phyloP scores from a whole-genome alignment of 1,140 invertebrate species.

The Dryas iulia region DNA sequence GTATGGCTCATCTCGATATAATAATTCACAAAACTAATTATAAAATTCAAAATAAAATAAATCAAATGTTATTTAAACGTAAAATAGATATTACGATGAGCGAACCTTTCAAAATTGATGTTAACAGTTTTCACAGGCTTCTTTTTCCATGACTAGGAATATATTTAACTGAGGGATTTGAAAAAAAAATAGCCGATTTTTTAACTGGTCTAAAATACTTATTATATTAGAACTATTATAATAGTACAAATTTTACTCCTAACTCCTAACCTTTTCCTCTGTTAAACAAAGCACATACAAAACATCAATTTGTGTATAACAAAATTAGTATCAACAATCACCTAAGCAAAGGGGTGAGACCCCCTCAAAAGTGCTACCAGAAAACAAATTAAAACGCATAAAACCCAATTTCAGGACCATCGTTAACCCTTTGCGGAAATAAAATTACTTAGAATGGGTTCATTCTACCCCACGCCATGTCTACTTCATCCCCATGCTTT shows the following conservation, averaged over 20 bases:
- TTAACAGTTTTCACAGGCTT: no score
- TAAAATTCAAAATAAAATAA: no score
- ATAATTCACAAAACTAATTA: no score
- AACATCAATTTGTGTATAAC: neutral
- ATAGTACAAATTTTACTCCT: neutral
- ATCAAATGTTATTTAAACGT: no score
- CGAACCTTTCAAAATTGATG: no score
- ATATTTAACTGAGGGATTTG: no score
- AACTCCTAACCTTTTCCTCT: neutral
- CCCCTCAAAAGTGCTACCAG: slow-evolving; percentile 34
- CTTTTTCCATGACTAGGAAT: no score
- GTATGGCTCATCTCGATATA: no score
- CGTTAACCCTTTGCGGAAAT: slow-evolving; percentile 58
- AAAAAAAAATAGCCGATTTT: no score
- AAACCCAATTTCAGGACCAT: slow-evolving; percentile 54
- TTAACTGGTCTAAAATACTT: no score
- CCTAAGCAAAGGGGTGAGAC: neutral
- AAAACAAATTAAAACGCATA: slow-evolving; percentile 69
- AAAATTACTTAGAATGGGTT: slow-evolving; percentile 63
- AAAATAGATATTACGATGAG: no score
- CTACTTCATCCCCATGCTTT: slow-evolving; percentile 38
- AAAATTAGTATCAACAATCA: neutral
- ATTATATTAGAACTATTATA: no score
- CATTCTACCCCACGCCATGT: slow-evolving; percentile 34
- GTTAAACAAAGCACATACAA: neutral